A percentile compares a stretch with the other conserved stretches of the same genome.
phyloP scores from a whole-genome alignment of 2,797 vertebrate genomes.

The Vultur gryphus region DNA sequence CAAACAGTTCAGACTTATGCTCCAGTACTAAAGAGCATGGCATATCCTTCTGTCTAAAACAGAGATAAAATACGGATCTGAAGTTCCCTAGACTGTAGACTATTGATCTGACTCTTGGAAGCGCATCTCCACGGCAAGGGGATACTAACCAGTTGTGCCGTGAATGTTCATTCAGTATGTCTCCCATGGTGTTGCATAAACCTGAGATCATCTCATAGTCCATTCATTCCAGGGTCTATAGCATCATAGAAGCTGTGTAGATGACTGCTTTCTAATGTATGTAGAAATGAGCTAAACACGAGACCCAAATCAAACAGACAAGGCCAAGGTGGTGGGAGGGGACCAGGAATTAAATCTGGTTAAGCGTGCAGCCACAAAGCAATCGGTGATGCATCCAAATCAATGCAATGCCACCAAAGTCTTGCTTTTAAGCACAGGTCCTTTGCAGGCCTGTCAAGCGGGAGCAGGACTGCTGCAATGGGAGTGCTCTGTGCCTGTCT shows the following conservation, averaged over 20 bases:
- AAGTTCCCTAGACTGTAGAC: background rate
- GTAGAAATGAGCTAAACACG: background rate
- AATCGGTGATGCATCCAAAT: background rate
- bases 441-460: background rate
- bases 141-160: rapidly evolving
- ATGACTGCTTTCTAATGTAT: background rate
- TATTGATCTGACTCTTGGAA: background rate
- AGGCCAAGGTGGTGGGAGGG: background rate
- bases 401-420: background rate
- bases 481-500: background rate
- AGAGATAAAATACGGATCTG: background rate
- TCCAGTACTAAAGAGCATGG: background rate
- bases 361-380: background rate
- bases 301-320: background rate
- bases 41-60: background rate
- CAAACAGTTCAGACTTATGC: background rate
- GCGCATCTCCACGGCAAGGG: background rate
- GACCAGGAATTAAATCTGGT: background rate
- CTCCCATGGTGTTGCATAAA: background rate
- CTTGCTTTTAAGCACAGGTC: background rate
- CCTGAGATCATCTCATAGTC: background rate
- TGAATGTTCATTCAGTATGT: background rate
- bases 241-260: background rate
- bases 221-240: background rate
- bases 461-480: background rate